Evolutionary conservation across 1,140 invertebrate genomes (phyloP), one percentile per base, ranked within the genome.

Genomic region (Euschistus heros): DNA sequence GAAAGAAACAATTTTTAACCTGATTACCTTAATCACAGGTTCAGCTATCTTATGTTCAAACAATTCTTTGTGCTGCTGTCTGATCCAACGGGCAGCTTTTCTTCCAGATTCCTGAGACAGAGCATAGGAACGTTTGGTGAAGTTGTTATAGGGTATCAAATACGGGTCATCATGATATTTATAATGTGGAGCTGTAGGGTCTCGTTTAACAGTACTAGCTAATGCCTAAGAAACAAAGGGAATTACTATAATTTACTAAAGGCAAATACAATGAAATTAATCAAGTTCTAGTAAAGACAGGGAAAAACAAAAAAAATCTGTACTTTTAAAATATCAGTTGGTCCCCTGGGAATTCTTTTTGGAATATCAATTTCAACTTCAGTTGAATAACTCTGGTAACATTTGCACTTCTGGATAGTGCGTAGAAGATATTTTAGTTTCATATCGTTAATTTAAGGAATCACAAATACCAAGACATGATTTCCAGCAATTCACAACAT

Each of bases 101-200:
- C 82, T 81, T 7, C 92, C 93, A 26, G 91, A 82, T 74, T 94
- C 92, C 73, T 87, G 85, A 6, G 92, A 82, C 68, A 97, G 74
- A 8, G 89, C 84, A 78, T 80, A 94, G 0, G 79, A 76, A 68
- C 91, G 75, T 76, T 92, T 88, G 6, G 80, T 74, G 50, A 77
- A 72, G 75, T 86, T 87, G n/a, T 87, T 89, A 55, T 78, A 74
- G n/a, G 92, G 92, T 69, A 87, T 87, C 3, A 95, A 77, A 74
- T 80, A 94, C 6, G 92, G 92, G 78, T 96, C 93, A 81, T 96
- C 92, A 71, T 91, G 86, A 74, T 84, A 95, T 74, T 89, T 90
- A 73, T 90, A 94, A 75, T 90, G 85, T 22, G 89, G 77, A n/a
- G 87, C 89, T 18, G 86, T 90, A 33, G 81, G 79, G 77, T 94